These are phyloP conservation scores for Vesta saturnalis DNA, from an alignment of 2,888 invertebrate species.

Conservation along the genomic window DNA sequence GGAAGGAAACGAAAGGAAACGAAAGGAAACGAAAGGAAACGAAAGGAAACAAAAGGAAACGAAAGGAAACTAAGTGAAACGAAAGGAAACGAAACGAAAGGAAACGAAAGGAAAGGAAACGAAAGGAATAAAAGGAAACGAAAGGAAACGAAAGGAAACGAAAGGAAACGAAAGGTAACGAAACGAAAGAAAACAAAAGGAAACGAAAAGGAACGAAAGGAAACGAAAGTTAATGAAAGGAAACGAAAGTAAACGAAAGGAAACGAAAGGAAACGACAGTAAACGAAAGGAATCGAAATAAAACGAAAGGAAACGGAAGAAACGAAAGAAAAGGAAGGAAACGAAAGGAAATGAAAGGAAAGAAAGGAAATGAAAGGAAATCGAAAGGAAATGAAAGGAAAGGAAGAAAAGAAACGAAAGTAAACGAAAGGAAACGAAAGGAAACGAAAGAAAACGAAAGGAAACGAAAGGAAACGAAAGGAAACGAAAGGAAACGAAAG, in stretches of 20 bases:
- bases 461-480: not conserved
- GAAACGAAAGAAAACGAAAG: not conserved
- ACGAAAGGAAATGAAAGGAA: not conserved
- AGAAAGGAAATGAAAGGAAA: not conserved
- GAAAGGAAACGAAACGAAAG: conserved; percentile 52
- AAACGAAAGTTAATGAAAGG: too few relatives aligned
- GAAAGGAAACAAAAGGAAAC: not conserved
- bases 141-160: conserved; percentile 56
- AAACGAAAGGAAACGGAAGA: conserved; percentile 47
- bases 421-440: not conserved
- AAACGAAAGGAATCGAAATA: conserved; percentile 58
- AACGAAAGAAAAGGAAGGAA: conserved; percentile 52
- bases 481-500: not conserved
- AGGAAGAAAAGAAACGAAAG: not conserved
- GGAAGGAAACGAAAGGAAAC: not conserved
- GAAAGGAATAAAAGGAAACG: conserved; percentile 58
- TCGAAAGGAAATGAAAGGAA: not conserved
- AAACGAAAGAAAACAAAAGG: conserved; percentile 46
- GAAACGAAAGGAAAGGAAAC: conserved; percentile 56
- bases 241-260: conserved; percentile 39
- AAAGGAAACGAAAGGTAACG: conserved; percentile 55
- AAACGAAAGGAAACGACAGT: conserved; percentile 51
- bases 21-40: not conserved
- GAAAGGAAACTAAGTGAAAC: conserved; percentile 66
- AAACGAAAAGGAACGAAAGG: too few relatives aligned